Percentiles rank a stretch among this genome's conserved stretches.
These are phyloP conservation scores for Drosophila recens DNA, from an alignment of 2,888 invertebrate genomes.

Conservation along the genomic window DNA sequence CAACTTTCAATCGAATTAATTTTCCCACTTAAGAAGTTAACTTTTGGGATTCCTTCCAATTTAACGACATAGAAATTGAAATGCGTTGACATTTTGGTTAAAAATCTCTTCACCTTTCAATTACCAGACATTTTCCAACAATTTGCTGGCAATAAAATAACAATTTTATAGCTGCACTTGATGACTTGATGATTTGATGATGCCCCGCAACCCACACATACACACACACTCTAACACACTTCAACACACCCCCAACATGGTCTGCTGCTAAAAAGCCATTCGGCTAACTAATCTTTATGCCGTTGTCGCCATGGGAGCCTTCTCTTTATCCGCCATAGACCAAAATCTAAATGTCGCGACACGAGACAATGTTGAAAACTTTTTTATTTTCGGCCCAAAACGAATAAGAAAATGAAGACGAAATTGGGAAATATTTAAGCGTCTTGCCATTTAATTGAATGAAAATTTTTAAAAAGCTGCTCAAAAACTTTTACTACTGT, in stretches of 20 bases:
- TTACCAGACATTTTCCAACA: slow-evolving; percentile 47
- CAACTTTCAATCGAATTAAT: slow-evolving; percentile 3
- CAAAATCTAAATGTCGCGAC: slow-evolving; percentile 49
- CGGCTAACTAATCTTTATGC: slow-evolving; percentile 68
- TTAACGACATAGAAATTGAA: slow-evolving; percentile 24
- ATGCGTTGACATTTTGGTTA: slow-evolving; percentile 33
- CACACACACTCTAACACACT: slow-evolving; percentile 9
- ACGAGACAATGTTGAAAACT: slow-evolving; percentile 41
- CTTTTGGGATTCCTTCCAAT: slow-evolving; percentile 6
- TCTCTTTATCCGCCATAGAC: slow-evolving; percentile 23
- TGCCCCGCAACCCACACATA: slow-evolving; percentile 10
- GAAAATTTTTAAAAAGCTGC: slow-evolving; percentile 49
- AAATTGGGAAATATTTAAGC: slow-evolving; percentile 51
- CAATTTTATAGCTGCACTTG: slow-evolving; percentile 67
- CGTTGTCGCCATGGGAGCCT: slow-evolving; percentile 41
- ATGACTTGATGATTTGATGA: slow-evolving; percentile 51
- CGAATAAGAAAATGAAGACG: slow-evolving; percentile 25
- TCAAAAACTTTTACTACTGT: slow-evolving; percentile 40
- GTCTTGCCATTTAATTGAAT: slow-evolving; percentile 62
- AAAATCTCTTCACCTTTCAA: slow-evolving; percentile 49
- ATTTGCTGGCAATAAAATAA: slow-evolving; percentile 63
- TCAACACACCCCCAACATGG: slow-evolving; percentile 8
- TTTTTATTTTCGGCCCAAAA: slow-evolving; percentile 37
- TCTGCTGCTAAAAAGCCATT: slow-evolving; percentile 50
- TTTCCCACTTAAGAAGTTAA: slow-evolving; percentile 12